A percentile compares a stretch with the other conserved stretches of the same genome.
These are phyloP conservation scores for Empis livida DNA, from an alignment of 2,888 invertebrate species.

Conservation along the genomic window DNA sequence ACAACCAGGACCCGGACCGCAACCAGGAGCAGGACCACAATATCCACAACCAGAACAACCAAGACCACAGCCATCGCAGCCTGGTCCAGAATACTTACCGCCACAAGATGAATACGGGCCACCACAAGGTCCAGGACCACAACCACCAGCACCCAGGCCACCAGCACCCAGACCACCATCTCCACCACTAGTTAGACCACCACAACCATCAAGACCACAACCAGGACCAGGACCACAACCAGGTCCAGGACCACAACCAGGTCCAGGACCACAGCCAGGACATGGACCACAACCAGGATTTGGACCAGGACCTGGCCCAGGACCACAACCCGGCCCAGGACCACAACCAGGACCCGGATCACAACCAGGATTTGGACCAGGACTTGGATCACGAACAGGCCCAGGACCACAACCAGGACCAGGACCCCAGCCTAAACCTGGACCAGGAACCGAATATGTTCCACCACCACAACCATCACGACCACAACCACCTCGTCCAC, in stretches of 20 bases:
- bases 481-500: slow-evolving; percentile 1
- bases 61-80: slow-evolving; percentile 1
- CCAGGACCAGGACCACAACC: too few species aligned
- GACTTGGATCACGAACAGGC: too few species aligned
- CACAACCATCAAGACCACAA: not conserved
- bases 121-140: slow-evolving; percentile 10
- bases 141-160: slow-evolving; percentile 2
- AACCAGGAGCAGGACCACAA: slow-evolving; percentile 9
- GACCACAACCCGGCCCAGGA: slow-evolving; percentile 11
- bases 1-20: slow-evolving; percentile 10
- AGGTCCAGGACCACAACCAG: too few species aligned
- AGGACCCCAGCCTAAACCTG: not conserved
- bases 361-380: not conserved
- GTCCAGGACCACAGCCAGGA: too few species aligned
- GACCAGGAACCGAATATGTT: too few species aligned
- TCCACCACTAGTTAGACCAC: slow-evolving; percentile 12
- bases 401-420: too few species aligned
- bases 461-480: slow-evolving; percentile 12
- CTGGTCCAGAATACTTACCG: not conserved
- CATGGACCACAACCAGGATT: slow-evolving; percentile 4
- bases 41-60: slow-evolving; percentile 14
- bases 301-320: slow-evolving; percentile 5
- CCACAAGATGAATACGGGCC: slow-evolving; percentile 1
- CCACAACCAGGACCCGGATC: slow-evolving; percentile 7
- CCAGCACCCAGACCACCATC: slow-evolving; percentile 12